These are phyloP conservation scores for Adelosebastes latens DNA, from an alignment of 2,797 vertebrate species.

Conservation along the genomic window DNA sequence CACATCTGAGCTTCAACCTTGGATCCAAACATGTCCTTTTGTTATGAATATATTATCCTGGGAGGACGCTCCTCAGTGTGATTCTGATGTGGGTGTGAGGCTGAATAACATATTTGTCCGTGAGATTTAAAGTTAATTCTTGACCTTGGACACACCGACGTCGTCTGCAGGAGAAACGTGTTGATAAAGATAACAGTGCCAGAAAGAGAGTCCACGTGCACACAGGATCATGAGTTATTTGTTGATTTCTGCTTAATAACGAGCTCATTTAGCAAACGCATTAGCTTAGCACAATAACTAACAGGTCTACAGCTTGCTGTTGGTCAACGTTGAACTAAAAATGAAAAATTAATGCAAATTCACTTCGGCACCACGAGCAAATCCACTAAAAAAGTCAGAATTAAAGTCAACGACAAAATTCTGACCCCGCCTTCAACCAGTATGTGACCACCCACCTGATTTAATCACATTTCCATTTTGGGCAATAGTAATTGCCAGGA, in stretches of 20 bases:
- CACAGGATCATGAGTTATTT: not conserved
- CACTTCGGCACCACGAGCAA: not conserved
- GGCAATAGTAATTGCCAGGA: not conserved
- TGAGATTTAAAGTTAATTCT: not conserved
- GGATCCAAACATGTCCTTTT: not conserved
- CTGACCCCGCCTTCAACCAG: not conserved
- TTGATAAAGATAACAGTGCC: not conserved
- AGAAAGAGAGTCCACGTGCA: not conserved
- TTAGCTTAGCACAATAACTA: not conserved
- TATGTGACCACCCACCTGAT: not conserved
- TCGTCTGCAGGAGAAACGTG: not conserved
- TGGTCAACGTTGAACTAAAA: not conserved
- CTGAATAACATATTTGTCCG: not conserved
- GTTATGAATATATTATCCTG: not conserved
- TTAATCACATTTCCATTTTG: not conserved
- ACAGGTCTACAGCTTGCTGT: too few relatives aligned
- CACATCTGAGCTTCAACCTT: slow-evolving; percentile 21
- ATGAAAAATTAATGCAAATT: not conserved
- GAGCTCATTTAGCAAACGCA: not conserved
- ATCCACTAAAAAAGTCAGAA: not conserved
- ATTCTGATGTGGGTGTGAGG: rapidly evolving
- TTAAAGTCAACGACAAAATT: not conserved
- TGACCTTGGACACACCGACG: not conserved
- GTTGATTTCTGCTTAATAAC: not conserved
- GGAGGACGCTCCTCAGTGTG: not conserved